Percentiles rank a stretch among this genome's conserved stretches.
Conservation (phyloP, 2,888 invertebrate genomes). For the Lamellibrachia satsuma region DNA sequence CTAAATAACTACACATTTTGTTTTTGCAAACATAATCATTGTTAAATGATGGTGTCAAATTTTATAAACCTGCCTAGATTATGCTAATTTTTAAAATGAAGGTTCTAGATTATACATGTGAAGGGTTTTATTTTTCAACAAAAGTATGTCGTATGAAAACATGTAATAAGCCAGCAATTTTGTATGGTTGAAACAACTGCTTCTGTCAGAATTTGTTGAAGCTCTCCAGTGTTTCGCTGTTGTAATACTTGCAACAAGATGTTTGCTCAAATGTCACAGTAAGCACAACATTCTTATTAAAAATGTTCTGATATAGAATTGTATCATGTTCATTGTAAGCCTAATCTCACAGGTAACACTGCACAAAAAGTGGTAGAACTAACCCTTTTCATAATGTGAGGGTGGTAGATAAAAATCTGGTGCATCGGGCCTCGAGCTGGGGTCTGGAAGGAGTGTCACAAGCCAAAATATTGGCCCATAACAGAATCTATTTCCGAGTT, state of each 20-base stretch:
- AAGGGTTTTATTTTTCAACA: neutral
- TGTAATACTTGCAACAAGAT: neutral
- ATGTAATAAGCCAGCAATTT: neutral
- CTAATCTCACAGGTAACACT: too few species aligned
- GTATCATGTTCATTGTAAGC: neutral
- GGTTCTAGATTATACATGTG: neutral
- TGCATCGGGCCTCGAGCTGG: too few species aligned
- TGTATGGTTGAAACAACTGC: neutral
- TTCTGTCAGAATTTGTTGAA: neutral
- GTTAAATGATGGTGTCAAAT: neutral
- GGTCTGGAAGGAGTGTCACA: too few species aligned
- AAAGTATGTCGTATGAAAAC: neutral
- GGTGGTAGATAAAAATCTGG: too few species aligned
- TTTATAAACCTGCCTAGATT: neutral
- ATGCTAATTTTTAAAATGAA: neutral
- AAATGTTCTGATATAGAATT: neutral
- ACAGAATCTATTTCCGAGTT: too few species aligned
- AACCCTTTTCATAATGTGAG: too few species aligned
- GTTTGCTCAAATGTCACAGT: neutral
- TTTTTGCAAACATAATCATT: neutral
- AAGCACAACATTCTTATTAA: neutral
- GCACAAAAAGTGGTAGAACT: too few species aligned
- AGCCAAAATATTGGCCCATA: too few species aligned
- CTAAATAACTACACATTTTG: neutral
- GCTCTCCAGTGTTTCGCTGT: neutral